phyloP scores from a whole-genome alignment of 2,888 invertebrate species.

The Griposia aprilina region DNA sequence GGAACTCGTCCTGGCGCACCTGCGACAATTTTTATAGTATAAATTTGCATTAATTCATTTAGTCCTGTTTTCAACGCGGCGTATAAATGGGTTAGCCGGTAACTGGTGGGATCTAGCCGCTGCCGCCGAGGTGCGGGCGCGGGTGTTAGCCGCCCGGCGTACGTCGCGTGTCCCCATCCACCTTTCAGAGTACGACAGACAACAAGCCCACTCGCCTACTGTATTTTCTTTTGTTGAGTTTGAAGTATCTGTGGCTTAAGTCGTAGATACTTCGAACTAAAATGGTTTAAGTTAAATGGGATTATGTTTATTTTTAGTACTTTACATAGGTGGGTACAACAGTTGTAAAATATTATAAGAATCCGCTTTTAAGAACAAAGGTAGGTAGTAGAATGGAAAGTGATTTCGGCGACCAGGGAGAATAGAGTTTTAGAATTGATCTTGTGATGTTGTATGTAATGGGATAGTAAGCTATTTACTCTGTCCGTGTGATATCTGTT shows the following conservation, averaged over 20 bases:
- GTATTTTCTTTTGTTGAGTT: slow-evolving; percentile 51
- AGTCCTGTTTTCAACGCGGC: slow-evolving; percentile 87
- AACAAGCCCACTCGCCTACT: slow-evolving; percentile 59
- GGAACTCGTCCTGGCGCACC: slow-evolving; percentile 89
- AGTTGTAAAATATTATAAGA: neutral
- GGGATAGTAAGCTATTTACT: neutral
- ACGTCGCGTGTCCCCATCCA: slow-evolving; percentile 68
- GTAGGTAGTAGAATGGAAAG: neutral
- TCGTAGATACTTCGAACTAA: neutral
- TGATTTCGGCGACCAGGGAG: neutral
- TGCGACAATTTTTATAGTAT: slow-evolving; percentile 91
- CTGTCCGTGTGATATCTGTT: neutral
- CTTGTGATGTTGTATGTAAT: neutral
- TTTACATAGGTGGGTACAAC: neutral
- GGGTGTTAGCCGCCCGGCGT: slow-evolving; percentile 60
- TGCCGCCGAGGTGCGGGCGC: slow-evolving; percentile 43
- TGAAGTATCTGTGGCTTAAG: slow-evolving; percentile 9
- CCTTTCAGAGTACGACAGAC: slow-evolving; percentile 68
- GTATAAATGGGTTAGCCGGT: slow-evolving; percentile 90
- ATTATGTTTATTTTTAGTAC: neutral
- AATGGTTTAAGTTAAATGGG: neutral
- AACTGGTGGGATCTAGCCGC: slow-evolving; percentile 86
- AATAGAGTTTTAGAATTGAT: neutral
- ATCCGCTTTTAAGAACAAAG: neutral
- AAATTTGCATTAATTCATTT: slow-evolving; percentile 91